phyloP scores from a whole-genome alignment of 2,797 vertebrate genomes.

The Percopsis omiscomaycus region DNA sequence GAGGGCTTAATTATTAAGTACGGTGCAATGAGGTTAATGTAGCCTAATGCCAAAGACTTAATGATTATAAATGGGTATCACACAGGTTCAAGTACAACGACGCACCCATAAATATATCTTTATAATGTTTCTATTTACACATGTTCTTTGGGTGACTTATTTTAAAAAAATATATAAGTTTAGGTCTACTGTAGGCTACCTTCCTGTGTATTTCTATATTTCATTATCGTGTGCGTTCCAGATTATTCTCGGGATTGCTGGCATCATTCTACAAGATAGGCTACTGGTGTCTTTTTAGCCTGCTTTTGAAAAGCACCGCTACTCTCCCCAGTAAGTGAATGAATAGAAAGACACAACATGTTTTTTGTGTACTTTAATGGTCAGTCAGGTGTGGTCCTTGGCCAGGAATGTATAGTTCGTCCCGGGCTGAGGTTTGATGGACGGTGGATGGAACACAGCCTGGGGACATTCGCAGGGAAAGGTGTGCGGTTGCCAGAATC shows the following conservation, averaged over 20 bases:
- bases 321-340: background rate
- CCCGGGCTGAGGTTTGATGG: conserved; percentile 26
- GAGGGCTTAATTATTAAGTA: conserved; percentile 9
- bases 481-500: conserved; percentile 43
- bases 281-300: conserved; percentile 7
- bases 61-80: conserved; percentile 22
- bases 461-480: conserved; percentile 43
- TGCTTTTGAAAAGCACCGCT: background rate
- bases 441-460: conserved; percentile 24
- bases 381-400: conserved; percentile 36
- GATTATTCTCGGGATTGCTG: background rate
- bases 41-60: conserved; percentile 12
- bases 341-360: conserved; percentile 19
- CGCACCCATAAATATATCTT: too few relatives aligned
- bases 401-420: conserved; percentile 18
- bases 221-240: background rate
- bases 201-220: too few relatives aligned
- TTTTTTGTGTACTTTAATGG: conserved; percentile 22
- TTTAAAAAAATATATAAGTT: too few relatives aligned
- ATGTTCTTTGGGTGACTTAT: too few relatives aligned
- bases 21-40: conserved; percentile 26
- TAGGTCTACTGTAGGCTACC: too few relatives aligned
- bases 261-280: background rate
- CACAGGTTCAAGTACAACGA: background rate
- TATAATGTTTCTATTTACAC: too few relatives aligned